Conservation (phyloP, 2,797 vertebrate species). For the Malurus leucopterus region DNA sequence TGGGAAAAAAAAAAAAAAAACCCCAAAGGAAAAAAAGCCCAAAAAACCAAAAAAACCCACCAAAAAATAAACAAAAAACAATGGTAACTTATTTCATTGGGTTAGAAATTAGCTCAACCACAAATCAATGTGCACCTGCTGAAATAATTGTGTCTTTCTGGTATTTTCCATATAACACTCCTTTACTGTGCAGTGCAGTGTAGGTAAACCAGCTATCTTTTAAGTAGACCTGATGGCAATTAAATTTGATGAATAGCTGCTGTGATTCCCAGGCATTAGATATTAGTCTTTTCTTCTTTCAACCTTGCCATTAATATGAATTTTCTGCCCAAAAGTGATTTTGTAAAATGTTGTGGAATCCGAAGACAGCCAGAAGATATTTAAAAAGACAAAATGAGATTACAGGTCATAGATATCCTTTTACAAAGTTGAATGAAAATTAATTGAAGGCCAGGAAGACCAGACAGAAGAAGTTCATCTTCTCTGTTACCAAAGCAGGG, state of each 20-base stretch:
- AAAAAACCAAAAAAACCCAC: neutral
- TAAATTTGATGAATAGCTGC: conserved; percentile 52
- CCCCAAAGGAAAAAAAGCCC: too few relatives aligned
- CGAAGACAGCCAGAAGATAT: conserved; percentile 47
- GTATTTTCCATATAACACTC: neutral
- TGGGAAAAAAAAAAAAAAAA: neutral
- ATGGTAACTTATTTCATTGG: neutral
- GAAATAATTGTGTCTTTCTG: conserved; percentile 11
- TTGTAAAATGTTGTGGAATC: conserved; percentile 22
- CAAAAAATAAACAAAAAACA: neutral
- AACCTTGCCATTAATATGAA: conserved; percentile 19
- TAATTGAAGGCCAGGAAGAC: conserved; percentile 46
- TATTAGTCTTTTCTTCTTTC: conserved; percentile 47
- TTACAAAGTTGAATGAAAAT: conserved; percentile 61
- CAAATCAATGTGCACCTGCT: neutral
- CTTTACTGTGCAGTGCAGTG: neutral
- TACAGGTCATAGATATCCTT: conserved; percentile 45
- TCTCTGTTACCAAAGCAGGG: conserved; percentile 36
- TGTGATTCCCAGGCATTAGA: conserved; percentile 29
- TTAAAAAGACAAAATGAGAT: conserved; percentile 45
- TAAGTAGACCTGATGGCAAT: conserved; percentile 9
- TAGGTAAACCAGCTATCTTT: conserved; percentile 13
- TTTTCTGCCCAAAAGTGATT: conserved; percentile 13
- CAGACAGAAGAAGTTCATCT: conserved; percentile 59
- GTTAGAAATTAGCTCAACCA: neutral